Evolutionary conservation across 2,888 invertebrate genomes (phyloP).

Genomic region (Morinoia aosen): DNA sequence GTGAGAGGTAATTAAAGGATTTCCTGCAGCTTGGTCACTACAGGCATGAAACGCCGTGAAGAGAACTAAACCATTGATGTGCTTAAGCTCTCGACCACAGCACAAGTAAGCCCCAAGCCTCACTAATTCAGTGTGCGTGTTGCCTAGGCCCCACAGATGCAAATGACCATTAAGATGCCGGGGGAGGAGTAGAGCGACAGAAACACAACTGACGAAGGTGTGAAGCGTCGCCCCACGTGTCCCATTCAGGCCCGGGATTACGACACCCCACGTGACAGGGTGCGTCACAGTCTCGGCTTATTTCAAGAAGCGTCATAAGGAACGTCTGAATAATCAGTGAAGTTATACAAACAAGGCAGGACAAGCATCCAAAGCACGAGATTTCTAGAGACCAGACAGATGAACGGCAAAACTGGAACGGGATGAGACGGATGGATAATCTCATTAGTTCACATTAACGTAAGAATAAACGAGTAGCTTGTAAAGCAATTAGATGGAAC

Average conservation of each 20-base stretch:
- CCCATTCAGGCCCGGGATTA: not conserved
- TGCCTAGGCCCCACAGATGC: not conserved
- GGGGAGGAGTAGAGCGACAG: not conserved
- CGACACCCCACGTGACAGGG: not conserved
- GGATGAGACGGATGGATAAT: not conserved
- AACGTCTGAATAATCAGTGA: not conserved
- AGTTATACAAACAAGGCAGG: not conserved
- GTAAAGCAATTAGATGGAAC: not conserved
- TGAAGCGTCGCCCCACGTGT: not conserved
- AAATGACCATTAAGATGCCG: not conserved
- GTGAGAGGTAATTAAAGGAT: too few species aligned
- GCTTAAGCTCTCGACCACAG: not conserved
- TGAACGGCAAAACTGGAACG: not conserved
- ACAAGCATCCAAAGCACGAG: not conserved
- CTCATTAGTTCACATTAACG: not conserved
- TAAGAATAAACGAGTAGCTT: not conserved
- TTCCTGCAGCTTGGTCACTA: not conserved
- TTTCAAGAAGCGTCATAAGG: not conserved
- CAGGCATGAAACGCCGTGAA: not conserved
- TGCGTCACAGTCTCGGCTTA: not conserved
- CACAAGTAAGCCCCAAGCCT: not conserved
- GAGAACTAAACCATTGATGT: not conserved
- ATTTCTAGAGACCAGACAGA: not conserved
- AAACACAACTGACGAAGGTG: not conserved
- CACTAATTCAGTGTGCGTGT: not conserved